Evolutionary conservation across 2,888 invertebrate species (phyloP), one percentile per base, ranked within the genome.

Genomic region (Tipula vernalis): DNA sequence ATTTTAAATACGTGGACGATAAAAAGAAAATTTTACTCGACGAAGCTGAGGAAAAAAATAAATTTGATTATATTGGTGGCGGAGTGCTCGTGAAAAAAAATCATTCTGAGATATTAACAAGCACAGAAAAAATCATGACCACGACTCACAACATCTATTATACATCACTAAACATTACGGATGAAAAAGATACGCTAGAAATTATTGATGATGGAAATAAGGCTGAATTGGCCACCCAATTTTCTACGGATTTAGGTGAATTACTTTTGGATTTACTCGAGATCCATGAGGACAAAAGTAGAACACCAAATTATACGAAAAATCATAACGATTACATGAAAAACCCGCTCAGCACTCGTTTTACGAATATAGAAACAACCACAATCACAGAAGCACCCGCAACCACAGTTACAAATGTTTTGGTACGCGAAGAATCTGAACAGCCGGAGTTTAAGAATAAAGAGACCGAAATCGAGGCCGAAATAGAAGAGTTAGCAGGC

Each of bases 31-130:
- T 41, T 4, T 4, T 84, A 15, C n/a, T 84, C 2, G 90, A 89
- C n/a, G 89, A 47, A 5, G 44, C 36, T 5, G 89, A 89, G 5
- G 89, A 89, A 0, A 89, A 88, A 57, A 89, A 90, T 18, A 90
- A 89, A 87, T 91, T 91, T 57, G 91, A 91, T 87, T 91, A 91
- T 88, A 88, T 91, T 4, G 92, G 92, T 0, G 92, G 90, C 4
- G 91, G 92, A 0, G 92, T 91, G 1, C 91, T 91, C 36, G 91
- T 91, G n/a, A 92, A 91, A 87, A 91, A 91, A 87, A 90, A 90
- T 44, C 90, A 90, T 41, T 89, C 89, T 0, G 87, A 87, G 8
- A 71, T 83, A 0, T 83, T 28, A 28, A 28, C 86, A 15, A 87
- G 87, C 18, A 86, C 83, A 15, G 85, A 36, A 3, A 86, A 18